Conservation (phyloP, 1,140 invertebrate genomes). For the Drosophila hydei region DNA sequence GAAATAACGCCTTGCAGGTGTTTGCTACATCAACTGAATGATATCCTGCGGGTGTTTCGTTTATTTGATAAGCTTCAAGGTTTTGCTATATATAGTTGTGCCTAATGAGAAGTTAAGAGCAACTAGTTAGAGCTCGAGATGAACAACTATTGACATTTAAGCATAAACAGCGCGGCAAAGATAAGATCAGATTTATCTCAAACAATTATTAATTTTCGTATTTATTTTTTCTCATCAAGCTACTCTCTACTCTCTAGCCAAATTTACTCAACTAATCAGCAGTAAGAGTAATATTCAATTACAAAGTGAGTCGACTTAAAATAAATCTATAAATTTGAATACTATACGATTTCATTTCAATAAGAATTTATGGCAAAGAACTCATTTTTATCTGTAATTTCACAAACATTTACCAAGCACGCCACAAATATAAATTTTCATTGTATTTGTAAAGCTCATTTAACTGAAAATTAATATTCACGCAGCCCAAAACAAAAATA, state of each 20-base stretch:
- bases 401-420: background rate
- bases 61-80: constrained; percentile 7
- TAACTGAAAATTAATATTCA: constrained; percentile 22
- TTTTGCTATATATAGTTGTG: background rate
- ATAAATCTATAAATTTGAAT: too few relatives aligned
- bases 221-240: too few relatives aligned
- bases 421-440: background rate
- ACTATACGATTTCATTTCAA: too few relatives aligned
- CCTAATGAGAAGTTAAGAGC: background rate
- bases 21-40: constrained; percentile 35
- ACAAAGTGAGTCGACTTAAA: too few relatives aligned
- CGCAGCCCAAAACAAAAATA: constrained; percentile 5
- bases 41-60: constrained; percentile 17
- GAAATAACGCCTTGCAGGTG: constrained; percentile 51
- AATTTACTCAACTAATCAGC: too few relatives aligned
- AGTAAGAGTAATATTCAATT: too few relatives aligned
- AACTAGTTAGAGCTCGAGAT: background rate
- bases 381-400: background rate
- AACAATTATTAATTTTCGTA: too few relatives aligned
- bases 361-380: too few relatives aligned
- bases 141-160: background rate
- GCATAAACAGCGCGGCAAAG: too few relatives aligned
- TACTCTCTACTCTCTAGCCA: too few relatives aligned
- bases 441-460: constrained; percentile 4
- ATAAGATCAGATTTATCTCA: too few relatives aligned